Percentiles rank a stretch among this genome's conserved stretches.
These are phyloP conservation scores for Eublepharis macularius DNA, from an alignment of 2,113 vertebrate genomes.

Conservation along the genomic window DNA sequence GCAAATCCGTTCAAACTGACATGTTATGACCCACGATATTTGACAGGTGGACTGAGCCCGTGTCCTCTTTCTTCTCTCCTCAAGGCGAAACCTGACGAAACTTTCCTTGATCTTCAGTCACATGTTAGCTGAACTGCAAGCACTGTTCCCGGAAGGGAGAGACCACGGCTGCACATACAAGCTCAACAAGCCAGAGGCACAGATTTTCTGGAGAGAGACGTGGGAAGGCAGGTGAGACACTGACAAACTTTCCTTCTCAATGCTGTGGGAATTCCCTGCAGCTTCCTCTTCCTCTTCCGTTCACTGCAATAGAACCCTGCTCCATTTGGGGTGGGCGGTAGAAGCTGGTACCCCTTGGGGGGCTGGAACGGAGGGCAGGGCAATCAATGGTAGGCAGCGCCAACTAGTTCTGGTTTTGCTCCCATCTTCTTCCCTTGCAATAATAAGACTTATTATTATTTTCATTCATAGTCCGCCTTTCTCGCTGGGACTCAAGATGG, in stretches of 20 bases:
- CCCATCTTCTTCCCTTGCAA: too few relatives aligned
- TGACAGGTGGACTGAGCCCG: not conserved
- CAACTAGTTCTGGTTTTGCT: too few relatives aligned
- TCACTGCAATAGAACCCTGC: not conserved
- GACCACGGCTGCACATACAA: constrained; percentile 80
- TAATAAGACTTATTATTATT: too few relatives aligned
- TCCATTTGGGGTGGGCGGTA: not conserved
- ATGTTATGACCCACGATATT: not conserved
- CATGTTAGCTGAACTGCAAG: constrained; percentile 81
- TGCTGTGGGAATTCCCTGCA: not conserved
- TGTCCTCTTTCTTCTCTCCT: not conserved
- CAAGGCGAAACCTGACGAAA: constrained; percentile 85
- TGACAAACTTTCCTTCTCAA: not conserved
- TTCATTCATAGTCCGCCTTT: too few relatives aligned
- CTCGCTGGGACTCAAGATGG: too few relatives aligned
- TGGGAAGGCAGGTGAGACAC: constrained; percentile 79
- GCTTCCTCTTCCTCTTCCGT: not conserved
- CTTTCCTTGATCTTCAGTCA: constrained; percentile 88
- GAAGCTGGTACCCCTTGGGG: too few relatives aligned
- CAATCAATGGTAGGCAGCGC: too few relatives aligned
- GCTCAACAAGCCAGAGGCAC: constrained; percentile 72
- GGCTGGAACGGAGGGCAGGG: too few relatives aligned
- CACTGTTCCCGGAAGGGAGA: constrained; percentile 76
- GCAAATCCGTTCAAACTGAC: too few relatives aligned
- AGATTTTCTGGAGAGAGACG: constrained; percentile 79